Evolutionary conservation across 1,140 invertebrate genomes (phyloP).

Genomic region (Aphis craccivora): DNA sequence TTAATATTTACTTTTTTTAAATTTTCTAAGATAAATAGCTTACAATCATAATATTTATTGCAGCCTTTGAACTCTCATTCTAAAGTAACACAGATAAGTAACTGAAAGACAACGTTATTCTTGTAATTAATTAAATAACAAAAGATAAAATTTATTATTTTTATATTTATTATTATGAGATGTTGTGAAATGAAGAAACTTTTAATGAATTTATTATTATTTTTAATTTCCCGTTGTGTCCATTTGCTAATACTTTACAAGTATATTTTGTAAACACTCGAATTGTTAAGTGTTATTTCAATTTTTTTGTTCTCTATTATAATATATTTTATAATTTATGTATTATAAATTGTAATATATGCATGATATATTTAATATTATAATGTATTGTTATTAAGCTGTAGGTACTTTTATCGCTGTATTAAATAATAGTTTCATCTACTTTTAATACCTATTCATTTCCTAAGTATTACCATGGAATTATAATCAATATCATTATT

Average conservation of each 20-base stretch:
- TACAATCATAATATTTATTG: neutral
- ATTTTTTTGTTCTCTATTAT: neutral
- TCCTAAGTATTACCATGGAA: neutral
- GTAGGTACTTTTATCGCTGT: neutral
- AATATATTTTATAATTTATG: neutral
- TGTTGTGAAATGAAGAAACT: neutral
- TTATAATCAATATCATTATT: neutral
- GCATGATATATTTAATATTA: too few species aligned
- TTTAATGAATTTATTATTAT: neutral
- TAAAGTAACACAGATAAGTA: slow-evolving; percentile 11
- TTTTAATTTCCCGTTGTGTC: neutral
- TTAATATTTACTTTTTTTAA: neutral
- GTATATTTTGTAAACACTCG: neutral
- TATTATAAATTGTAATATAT: too few species aligned
- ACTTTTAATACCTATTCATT: neutral
- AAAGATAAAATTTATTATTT: neutral
- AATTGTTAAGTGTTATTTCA: neutral
- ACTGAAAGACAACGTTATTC: slow-evolving; percentile 2
- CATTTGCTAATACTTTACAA: neutral
- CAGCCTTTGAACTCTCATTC: slow-evolving; percentile 24
- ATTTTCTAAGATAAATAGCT: slow-evolving; percentile 11
- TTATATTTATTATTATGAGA: neutral
- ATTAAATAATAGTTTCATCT: neutral
- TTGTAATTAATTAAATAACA: neutral
- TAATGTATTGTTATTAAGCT: too few species aligned